Evolutionary conservation across 37 sponge, comb jelly and placozoan species (phyloP).

Genomic region (Axinella damicornis): DNA sequence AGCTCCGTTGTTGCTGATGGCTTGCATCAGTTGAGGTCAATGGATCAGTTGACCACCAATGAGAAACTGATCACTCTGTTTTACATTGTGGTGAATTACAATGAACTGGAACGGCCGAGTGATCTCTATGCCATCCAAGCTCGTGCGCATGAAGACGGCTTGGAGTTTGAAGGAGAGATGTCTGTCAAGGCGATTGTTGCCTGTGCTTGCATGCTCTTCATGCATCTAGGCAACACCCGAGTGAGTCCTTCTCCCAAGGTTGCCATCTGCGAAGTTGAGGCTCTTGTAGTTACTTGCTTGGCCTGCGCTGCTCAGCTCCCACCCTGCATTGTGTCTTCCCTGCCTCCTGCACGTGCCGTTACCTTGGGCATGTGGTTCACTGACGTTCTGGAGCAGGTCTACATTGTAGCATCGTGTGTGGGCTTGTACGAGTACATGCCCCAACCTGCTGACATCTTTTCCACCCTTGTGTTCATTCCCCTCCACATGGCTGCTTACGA

Average conservation of each 20-base stretch:
- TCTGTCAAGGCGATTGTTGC: not conserved
- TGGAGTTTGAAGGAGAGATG: not conserved
- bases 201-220: slow-evolving; percentile 2
- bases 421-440: slow-evolving; percentile 19
- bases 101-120: too few relatives aligned
- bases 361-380: slow-evolving; percentile 35
- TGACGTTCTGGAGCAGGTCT: slow-evolving; percentile 39
- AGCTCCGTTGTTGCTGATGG: not conserved
- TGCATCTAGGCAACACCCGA: not conserved
- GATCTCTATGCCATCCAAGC: not conserved
- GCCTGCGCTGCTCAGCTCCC: not conserved
- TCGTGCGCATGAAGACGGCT: not conserved
- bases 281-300: slow-evolving; percentile 35
- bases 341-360: slow-evolving; percentile 23
- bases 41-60: not conserved
- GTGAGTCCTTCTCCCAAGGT: slow-evolving; percentile 4
- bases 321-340: not conserved
- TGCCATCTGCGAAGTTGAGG: slow-evolving; percentile 32
- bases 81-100: not conserved
- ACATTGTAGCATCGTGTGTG: slow-evolving; percentile 36
- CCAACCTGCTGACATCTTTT: slow-evolving; percentile 22
- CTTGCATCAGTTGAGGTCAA: not conserved
- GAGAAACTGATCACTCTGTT: slow-evolving; percentile 26
- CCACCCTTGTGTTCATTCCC: slow-evolving; percentile 22
- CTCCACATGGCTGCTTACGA: slow-evolving; percentile 22